Evolutionary conservation across 2,888 invertebrate genomes (phyloP).

Genomic region (Ischnura elegans): DNA sequence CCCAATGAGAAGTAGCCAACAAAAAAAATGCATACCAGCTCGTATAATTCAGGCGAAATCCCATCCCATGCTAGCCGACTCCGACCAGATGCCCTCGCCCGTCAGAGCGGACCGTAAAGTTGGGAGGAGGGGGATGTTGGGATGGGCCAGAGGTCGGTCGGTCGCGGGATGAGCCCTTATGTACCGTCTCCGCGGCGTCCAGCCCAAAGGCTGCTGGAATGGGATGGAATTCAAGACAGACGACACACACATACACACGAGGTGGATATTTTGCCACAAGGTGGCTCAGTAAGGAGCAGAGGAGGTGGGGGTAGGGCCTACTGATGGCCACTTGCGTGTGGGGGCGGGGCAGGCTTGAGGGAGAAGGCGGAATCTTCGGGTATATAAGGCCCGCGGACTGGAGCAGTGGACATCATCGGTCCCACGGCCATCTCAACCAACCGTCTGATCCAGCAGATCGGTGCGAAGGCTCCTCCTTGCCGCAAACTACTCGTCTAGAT

Average conservation of each 20-base stretch:
- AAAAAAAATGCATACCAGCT: neutral
- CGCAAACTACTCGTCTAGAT: neutral
- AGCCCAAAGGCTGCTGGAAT: neutral
- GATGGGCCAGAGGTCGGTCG: slow-evolving; percentile 29
- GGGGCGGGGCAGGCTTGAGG: neutral
- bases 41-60: neutral
- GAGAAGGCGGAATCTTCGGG: neutral
- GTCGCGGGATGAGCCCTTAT: slow-evolving; percentile 36
- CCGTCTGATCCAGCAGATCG: slow-evolving; percentile 27
- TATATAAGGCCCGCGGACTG: slow-evolving; percentile 53
- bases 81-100: slow-evolving; percentile 14
- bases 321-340: neutral
- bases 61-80: neutral
- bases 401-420: slow-evolving; percentile 30
- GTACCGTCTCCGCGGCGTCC: neutral
- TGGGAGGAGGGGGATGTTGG: neutral
- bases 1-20: neutral
- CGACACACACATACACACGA: neutral
- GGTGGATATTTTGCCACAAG: neutral
- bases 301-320: neutral
- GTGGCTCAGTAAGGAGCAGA: neutral
- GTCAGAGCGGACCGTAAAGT: slow-evolving; percentile 20
- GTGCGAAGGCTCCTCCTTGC: neutral
- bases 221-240: neutral
- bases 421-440: slow-evolving; percentile 3